A percentile compares a stretch with the other conserved stretches of the same genome.
phyloP scores from a whole-genome alignment of 2,113 vertebrate species.

The Chloropsis cyanopogon region DNA sequence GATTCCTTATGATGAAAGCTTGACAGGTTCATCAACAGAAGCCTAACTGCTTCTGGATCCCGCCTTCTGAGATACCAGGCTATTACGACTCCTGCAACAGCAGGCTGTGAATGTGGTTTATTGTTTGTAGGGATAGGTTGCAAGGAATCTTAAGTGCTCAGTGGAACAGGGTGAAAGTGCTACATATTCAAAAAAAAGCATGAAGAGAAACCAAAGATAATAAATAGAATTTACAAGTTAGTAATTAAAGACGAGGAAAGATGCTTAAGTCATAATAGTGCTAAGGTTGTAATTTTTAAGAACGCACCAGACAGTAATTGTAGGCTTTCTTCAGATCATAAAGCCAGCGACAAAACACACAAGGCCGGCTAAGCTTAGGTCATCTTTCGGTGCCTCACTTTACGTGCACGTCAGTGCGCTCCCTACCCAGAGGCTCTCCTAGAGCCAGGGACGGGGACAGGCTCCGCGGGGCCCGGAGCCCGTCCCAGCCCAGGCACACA shows the following conservation, averaged over 20 bases:
- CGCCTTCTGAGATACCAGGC: not conserved
- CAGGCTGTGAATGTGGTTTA: not conserved
- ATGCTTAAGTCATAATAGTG: not conserved
- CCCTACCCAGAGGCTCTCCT: not conserved
- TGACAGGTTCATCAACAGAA: not conserved
- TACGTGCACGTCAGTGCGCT: accelerated
- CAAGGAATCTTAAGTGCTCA: not conserved
- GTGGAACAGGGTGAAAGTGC: not conserved
- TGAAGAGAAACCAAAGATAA: not conserved
- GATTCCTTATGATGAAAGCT: not conserved
- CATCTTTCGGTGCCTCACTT: not conserved
- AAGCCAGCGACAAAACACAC: not conserved
- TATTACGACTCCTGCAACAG: not conserved
- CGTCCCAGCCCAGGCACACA: not conserved
- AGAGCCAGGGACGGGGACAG: not conserved
- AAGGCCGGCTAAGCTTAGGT: not conserved
- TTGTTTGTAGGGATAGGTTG: not conserved
- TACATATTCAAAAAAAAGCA: not conserved
- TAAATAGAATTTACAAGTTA: not conserved
- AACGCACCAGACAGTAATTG: not conserved
- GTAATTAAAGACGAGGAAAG: not conserved
- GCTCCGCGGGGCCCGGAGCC: not conserved
- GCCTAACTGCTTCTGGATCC: not conserved
- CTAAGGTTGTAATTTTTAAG: not conserved
- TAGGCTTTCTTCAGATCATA: not conserved